These are phyloP conservation scores for Ptilorrhoa leucosticta DNA, from an alignment of 2,113 vertebrate species.

Conservation along the genomic window DNA sequence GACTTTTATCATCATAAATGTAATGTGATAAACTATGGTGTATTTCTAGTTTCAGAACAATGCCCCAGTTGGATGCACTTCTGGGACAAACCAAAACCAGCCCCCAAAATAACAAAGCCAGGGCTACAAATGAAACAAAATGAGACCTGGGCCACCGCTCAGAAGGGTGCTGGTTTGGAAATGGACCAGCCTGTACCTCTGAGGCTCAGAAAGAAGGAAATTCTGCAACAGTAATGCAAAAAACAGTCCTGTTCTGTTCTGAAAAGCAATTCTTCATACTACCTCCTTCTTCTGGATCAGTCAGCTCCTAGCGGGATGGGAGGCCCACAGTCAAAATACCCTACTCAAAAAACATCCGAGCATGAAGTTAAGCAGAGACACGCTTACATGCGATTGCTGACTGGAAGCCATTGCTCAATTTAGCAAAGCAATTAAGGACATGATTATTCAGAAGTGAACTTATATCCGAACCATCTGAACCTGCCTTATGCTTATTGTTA, in stretches of 20 bases:
- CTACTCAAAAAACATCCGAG: neutral
- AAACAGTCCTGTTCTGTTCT: neutral
- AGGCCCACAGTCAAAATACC: neutral
- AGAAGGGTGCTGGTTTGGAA: neutral
- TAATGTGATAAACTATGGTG: neutral
- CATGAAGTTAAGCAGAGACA: neutral
- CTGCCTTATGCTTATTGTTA: neutral
- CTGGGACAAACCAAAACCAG: neutral
- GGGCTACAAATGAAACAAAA: neutral
- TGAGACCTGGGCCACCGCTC: neutral
- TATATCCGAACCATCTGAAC: neutral
- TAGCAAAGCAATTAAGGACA: neutral
- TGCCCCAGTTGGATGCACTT: neutral
- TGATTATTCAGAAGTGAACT: neutral
- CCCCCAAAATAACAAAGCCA: neutral
- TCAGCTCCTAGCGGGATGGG: neutral
- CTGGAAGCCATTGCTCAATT: neutral
- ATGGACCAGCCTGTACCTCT: neutral
- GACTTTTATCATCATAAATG: neutral
- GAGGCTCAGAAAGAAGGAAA: neutral
- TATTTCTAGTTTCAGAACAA: neutral
- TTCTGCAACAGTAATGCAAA: neutral
- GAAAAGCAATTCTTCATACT: neutral
- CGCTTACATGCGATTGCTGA: neutral
- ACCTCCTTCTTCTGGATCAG: neutral